Evolutionary conservation across 2,797 vertebrate species (phyloP).

Genomic region (Mallotus villosus): DNA sequence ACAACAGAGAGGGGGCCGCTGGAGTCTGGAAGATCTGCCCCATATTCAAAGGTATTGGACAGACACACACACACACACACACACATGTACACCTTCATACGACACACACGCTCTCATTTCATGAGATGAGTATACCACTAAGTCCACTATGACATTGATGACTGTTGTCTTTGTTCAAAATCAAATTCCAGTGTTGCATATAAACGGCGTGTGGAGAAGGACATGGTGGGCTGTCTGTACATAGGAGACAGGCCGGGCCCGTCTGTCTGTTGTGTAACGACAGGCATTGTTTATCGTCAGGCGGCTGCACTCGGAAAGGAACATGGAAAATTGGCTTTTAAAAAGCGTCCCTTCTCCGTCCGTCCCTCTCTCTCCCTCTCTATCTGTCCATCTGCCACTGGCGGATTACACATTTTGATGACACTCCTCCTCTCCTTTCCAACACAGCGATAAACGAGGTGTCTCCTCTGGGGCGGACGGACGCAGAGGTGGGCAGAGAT

Average conservation of each 20-base stretch:
- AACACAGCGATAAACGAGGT: constrained; percentile 3
- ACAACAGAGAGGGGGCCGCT: constrained; percentile 87
- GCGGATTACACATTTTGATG: constrained; percentile 27
- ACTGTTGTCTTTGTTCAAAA: background rate
- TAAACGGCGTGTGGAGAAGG: background rate
- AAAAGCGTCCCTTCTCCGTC: constrained; percentile 42
- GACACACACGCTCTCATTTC: background rate
- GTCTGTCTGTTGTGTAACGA: constrained; percentile 25
- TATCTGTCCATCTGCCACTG: constrained; percentile 22
- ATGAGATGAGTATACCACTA: background rate
- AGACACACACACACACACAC: background rate
- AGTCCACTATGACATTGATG: background rate
- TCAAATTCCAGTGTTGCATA: background rate
- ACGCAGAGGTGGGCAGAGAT: too few relatives aligned
- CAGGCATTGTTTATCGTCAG: constrained; percentile 65
- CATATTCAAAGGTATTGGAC: constrained; percentile 84
- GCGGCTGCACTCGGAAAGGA: constrained; percentile 67
- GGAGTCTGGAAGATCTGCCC: constrained; percentile 94
- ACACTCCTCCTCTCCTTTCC: constrained; percentile 16
- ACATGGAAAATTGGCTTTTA: constrained; percentile 80
- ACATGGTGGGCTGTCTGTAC: background rate
- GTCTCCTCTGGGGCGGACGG: too few relatives aligned
- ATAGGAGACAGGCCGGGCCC: background rate
- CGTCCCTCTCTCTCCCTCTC: constrained; percentile 31
- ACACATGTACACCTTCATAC: background rate